Evolutionary conservation across 2,797 vertebrate genomes (phyloP).

Genomic region (Scomberomorus guttatus): DNA sequence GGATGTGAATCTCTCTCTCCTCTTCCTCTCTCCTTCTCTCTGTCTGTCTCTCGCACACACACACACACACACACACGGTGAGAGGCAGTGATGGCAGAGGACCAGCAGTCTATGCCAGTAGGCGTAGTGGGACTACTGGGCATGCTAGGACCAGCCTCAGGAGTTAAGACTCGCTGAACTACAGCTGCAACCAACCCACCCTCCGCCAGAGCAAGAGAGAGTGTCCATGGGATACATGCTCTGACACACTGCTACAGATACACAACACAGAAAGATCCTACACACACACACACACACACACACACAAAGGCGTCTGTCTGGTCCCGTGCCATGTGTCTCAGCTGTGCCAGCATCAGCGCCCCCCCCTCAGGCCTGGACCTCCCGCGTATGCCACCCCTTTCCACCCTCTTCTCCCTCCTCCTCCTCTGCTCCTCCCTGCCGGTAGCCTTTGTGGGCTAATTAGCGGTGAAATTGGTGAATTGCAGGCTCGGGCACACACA

Average conservation of each 20-base stretch:
- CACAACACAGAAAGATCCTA: conserved; percentile 50
- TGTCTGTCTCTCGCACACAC: conserved; percentile 7
- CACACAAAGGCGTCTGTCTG: conserved; percentile 69
- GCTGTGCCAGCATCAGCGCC: conserved; percentile 81
- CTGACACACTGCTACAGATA: conserved; percentile 55
- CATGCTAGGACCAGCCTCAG: conserved; percentile 77
- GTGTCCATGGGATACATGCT: conserved; percentile 52
- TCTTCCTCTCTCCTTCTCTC: conserved; percentile 3
- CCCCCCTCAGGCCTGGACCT: conserved; percentile 79
- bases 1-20: conserved; percentile 57
- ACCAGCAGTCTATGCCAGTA: conserved; percentile 72
- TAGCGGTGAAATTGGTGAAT: conserved; percentile 90
- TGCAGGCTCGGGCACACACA: conserved; percentile 86
- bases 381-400: conserved; percentile 76
- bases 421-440: conserved; percentile 79
- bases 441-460: conserved; percentile 89
- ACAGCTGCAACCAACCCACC: conserved; percentile 75
- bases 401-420: conserved; percentile 59
- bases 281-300: conserved; percentile 40
- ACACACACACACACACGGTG: conserved; percentile 21
- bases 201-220: conserved; percentile 50
- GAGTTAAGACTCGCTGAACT: conserved; percentile 78
- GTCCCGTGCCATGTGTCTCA: conserved; percentile 84
- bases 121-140: conserved; percentile 66
- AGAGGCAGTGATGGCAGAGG: conserved; percentile 61